Evolutionary conservation across 2,797 vertebrate species (phyloP), one percentile per base, ranked within the genome.

Genomic region (Rhinoraja longicauda): DNA sequence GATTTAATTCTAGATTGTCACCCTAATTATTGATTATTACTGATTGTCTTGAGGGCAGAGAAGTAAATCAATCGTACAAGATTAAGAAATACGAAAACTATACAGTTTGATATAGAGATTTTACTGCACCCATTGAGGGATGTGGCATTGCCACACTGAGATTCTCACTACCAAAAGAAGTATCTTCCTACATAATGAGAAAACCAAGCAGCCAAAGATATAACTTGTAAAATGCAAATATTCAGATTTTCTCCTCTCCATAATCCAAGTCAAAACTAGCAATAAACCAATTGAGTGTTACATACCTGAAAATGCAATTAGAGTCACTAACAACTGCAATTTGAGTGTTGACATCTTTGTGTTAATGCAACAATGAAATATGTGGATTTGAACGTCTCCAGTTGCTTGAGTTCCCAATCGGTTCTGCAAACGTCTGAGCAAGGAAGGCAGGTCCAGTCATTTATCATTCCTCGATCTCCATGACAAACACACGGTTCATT

Each of bases 241-340:
- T 1, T n/a, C 62, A 24, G 17, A 67, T 64, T 67, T 88, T 5
- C 88, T 4, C 15, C 59, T 10, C 13, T 6, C 53, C 59, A 86
- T 17, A n/a, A 86, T 62, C 64, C 62, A 88, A 21, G 62, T 88
- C 62, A 88, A 88, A 19, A 67, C 17, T 2, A 32, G 64, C 19
- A 88, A 67, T 88, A 67, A 88, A 19, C 2, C 84, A 3, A 64
- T 88, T 88, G 64, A 36, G 29, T 32, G 7, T 32, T 32, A 88
- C n/a, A 8, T 88, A 97, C 96, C 96, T 95, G 94, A 45, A 76
- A 97, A 91, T 86, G 94, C 64, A 24, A 93, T 94, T 77, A 96
- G 93, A 94, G 96, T 6, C 79, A 95, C 93, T 93, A 96, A 53
- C 36, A 95, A 93, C 93, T 94, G 95, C 95, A 96, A 94, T 94